Evolutionary conservation across 2,888 invertebrate species (phyloP), one percentile per base, ranked within the genome.

Genomic region (Leptinotarsa juncta): DNA sequence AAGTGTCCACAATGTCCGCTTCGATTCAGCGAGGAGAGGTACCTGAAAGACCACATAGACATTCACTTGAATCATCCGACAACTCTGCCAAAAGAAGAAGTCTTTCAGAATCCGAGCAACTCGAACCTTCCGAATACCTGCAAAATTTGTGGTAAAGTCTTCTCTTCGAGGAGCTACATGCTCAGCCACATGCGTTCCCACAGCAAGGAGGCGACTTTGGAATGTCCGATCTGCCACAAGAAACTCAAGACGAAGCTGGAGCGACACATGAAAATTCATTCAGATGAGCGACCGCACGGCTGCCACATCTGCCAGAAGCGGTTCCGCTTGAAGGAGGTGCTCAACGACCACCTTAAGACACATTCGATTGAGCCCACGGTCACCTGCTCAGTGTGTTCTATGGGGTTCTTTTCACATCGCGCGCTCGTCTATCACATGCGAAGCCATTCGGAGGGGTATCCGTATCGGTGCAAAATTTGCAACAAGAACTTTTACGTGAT

Each of bases 321-420:
- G 51, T 51, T 51, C 42, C 62, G 42, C n/a, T n/a, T 32, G 62
- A 62, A 42, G 12, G 62, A 62, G 12, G 42, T 26, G 0, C 7
- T 62, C 18, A 42, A 32, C 15, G 26, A 42, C 18, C 62, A 62
- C 32, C 42, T 62, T 5, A 62, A 62, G 62, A 62, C 42, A 16
- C 62, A 62, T 32, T 26, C 26, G 16, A 16, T 42, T 2, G 62
- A 62, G 10, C 62, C 62, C 10, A 10, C 62, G 4, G 16, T 62
- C 42, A 62, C 42, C n/a, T 62, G 62, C 42, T 62, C 62, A 16
- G 62, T 62, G 26, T 62, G 62, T n/a, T 62, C 62, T 16, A 62
- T 32, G 16, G 62, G 62, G 7, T 62, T 62, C 32, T 62, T 62
- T n/a, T n/a, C 62, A 12, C 15, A n/a, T 15, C 62, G 62, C 2